Percentiles rank a stretch among this genome's conserved stretches.
These are phyloP conservation scores for Charanyca ferruginea DNA, from an alignment of 2,888 invertebrate genomes.

Conservation along the genomic window DNA sequence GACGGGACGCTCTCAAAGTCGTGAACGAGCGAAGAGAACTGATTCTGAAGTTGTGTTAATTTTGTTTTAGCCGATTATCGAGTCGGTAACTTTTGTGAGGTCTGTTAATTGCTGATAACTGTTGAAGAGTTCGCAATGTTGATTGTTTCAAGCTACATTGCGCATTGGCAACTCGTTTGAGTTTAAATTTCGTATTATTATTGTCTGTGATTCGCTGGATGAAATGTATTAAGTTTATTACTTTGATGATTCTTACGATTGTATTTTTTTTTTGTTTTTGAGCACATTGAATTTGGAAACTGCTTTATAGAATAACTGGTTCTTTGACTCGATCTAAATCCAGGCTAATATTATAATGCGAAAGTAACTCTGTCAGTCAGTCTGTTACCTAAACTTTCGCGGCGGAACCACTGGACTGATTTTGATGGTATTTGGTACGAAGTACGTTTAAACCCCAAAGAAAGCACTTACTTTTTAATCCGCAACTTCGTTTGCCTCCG, in stretches of 20 bases:
- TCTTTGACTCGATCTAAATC: too few relatives aligned
- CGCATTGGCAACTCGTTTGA: constrained; percentile 65
- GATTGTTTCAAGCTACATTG: constrained; percentile 73
- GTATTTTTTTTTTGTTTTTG: constrained; percentile 6
- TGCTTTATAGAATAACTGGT: too few relatives aligned
- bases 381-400: too few relatives aligned
- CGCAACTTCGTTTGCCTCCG: too few relatives aligned
- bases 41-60: constrained; percentile 64
- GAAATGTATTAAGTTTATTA: constrained; percentile 15
- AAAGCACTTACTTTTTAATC: too few relatives aligned
- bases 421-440: too few relatives aligned
- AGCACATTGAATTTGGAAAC: not conserved
- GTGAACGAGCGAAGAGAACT: constrained; percentile 35
- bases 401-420: too few relatives aligned
- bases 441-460: too few relatives aligned
- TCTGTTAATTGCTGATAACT: constrained; percentile 80
- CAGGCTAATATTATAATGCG: too few relatives aligned
- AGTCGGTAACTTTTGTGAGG: constrained; percentile 66
- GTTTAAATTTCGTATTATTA: constrained; percentile 32
- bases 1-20: constrained; percentile 19
- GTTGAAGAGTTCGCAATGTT: constrained; percentile 71
- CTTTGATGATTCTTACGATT: not conserved
- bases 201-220: constrained; percentile 21
- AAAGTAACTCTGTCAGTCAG: too few relatives aligned
- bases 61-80: constrained; percentile 60